Base-by-base conservation (phyloP, 2,797 vertebrate species). In the Xenops minutus region DNA sequence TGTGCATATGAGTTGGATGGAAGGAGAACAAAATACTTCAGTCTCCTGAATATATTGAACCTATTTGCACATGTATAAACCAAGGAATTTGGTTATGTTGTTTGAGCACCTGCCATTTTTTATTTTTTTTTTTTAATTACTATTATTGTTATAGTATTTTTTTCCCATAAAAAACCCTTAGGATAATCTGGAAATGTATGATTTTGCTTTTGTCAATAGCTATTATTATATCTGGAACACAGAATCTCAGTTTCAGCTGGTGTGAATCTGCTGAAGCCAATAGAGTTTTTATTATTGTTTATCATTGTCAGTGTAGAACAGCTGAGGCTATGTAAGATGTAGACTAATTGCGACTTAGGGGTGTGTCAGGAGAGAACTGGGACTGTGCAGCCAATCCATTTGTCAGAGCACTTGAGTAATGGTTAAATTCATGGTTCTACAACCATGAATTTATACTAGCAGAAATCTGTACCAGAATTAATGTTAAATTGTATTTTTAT, bases 261-360 rank as follows among this genome's bases (percentile, higher is more conserved):
- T 80, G 21, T 52, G 34, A 34, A 18, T 94, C 82, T 66, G 34
- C 51, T 52, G 71, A 86, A 88, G 43, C 37, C 46, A 73, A 44
- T 16, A 88, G 66, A 86, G 18, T 24, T 93, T 83, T 81, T 84
- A 72, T 78, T 86, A 54, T 36, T 84, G 54, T 94, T 96, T 92
- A 23, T 86, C 61, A 64, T 14, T 81, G 39, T 49, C 83, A 76
- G 20, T 6, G 18, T 8, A 39, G 62, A 81, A 62, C 69, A 96
- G 51, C 79, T 88, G 77, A 95, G 71, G 23, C 39, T 86, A 11
- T 55, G 24, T 64, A 88, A 86, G 66, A 68, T 48, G 36, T 24
- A 79, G n/a, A 86, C 58, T 90, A 92, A 94, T 77, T 85, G 76
- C 32, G 52, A 89, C 68, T 90, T 95, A 78, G 66, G 58, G 48